phyloP scores from a whole-genome alignment of 2,797 vertebrate species.

The Setipinna tenuifilis region DNA sequence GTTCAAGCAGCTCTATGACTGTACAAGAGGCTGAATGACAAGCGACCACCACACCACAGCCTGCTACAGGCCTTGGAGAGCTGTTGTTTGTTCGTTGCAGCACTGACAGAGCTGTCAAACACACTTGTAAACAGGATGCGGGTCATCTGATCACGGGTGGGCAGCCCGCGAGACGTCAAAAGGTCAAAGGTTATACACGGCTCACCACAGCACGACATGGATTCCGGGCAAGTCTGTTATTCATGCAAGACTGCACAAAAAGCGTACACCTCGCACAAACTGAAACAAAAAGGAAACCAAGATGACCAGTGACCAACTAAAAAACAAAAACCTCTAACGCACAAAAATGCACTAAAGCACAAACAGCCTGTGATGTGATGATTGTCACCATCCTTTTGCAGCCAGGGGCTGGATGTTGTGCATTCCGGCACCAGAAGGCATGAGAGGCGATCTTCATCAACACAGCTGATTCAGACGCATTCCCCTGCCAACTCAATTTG shows the following conservation, averaged over 20 bases:
- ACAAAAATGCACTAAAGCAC: not conserved
- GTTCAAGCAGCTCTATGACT: not conserved
- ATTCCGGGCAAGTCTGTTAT: not conserved
- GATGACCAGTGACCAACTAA: not conserved
- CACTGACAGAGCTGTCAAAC: not conserved
- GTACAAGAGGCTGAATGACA: not conserved
- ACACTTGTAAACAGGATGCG: not conserved
- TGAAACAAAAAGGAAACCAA: not conserved
- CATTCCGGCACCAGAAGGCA: not conserved
- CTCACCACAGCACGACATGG: not conserved
- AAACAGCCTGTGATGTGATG: not conserved
- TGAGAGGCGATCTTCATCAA: not conserved
- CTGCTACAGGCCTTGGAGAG: not conserved
- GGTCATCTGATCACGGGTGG: conserved; percentile 1
- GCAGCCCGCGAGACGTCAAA: not conserved
- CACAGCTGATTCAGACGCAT: not conserved
- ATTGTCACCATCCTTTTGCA: not conserved
- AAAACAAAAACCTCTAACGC: not conserved
- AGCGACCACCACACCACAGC: not conserved
- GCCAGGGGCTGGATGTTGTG: not conserved
- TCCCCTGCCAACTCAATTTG: conserved; percentile 20
- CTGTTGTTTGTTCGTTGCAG: not conserved
- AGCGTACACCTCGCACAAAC: not conserved
- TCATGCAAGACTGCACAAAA: not conserved
- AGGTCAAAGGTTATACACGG: not conserved